A percentile compares a stretch with the other conserved stretches of the same genome.
Conservation (phyloP, 2,113 vertebrate species). For the Cardinalis cardinalis region DNA sequence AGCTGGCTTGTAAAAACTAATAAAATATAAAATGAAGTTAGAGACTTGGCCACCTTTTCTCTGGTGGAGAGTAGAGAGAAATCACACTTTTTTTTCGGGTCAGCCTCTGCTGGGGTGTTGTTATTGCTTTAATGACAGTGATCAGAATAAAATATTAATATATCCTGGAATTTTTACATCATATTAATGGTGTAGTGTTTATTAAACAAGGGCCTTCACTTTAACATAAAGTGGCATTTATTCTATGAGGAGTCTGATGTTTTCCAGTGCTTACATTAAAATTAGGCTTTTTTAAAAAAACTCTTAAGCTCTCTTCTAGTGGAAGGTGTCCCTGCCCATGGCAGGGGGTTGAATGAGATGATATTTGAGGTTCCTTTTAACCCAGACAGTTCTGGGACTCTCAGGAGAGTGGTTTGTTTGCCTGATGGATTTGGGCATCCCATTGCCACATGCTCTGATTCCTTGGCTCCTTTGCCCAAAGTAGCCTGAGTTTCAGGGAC, state of each 20-base stretch:
- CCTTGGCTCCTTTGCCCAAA: not conserved
- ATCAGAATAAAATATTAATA: not conserved
- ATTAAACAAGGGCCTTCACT: not conserved
- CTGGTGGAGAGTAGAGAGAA: not conserved
- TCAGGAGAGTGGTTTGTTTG: no score
- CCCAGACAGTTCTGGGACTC: not conserved
- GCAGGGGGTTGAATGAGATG: not conserved
- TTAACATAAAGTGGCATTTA: not conserved
- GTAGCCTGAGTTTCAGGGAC: no score
- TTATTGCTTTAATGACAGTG: not conserved
- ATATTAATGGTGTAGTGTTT: not conserved
- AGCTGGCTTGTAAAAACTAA: constrained; percentile 9
- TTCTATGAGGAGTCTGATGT: not conserved
- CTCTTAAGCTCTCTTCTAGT: not conserved
- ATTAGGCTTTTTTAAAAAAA: not conserved
- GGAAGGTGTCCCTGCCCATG: not conserved
- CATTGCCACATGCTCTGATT: no score
- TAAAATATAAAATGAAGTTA: not conserved
- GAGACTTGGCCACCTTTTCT: not conserved
- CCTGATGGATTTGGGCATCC: not conserved
- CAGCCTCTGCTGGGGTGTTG: not conserved
- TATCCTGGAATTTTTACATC: not conserved
- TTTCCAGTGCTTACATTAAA: not conserved
- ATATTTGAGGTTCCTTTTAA: not conserved
- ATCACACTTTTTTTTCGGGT: rapidly evolving